phyloP scores from a whole-genome alignment of 2,888 invertebrate species.

The Hirtodrosophila trivittata region DNA sequence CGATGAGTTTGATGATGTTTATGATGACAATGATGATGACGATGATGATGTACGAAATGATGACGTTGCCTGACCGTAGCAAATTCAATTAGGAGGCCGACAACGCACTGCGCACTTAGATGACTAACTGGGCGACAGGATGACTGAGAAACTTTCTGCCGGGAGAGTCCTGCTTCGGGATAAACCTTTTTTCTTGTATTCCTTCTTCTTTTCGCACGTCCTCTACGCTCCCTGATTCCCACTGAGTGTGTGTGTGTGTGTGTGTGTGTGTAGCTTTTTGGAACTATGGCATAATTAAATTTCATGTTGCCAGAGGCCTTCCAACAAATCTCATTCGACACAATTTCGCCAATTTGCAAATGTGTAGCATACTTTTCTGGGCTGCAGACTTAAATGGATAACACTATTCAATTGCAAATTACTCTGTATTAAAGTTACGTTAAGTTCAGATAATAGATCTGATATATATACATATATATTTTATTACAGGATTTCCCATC shows the following conservation, averaged over 20 bases:
- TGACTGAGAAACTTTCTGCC: slow-evolving; percentile 3
- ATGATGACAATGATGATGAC: slow-evolving; percentile 26
- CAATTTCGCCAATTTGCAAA: slow-evolving; percentile 33
- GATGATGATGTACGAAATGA: slow-evolving; percentile 16
- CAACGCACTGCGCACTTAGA: slow-evolving; percentile 53
- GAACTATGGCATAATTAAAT: slow-evolving; percentile 71
- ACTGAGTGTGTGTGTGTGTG: not conserved
- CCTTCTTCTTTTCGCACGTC: slow-evolving; percentile 49
- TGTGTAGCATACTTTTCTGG: slow-evolving; percentile 20
- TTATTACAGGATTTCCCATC: too few relatives aligned
- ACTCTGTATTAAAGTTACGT: too few relatives aligned
- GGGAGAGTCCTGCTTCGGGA: slow-evolving; percentile 16
- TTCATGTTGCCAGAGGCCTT: slow-evolving; percentile 54
- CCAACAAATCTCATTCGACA: slow-evolving; percentile 35
- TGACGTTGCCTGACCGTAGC: slow-evolving; percentile 68
- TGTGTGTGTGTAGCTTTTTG: slow-evolving; percentile 27
- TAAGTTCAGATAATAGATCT: too few relatives aligned
- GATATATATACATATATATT: too few relatives aligned
- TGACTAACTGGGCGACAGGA: slow-evolving; percentile 28
- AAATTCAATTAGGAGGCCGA: slow-evolving; percentile 73
- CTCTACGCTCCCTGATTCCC: slow-evolving; percentile 10
- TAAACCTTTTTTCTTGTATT: slow-evolving; percentile 62
- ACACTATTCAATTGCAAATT: too few relatives aligned
- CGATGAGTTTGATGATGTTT: slow-evolving; percentile 36
- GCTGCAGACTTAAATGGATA: not conserved